Conservation (phyloP, 1,140 invertebrate species). For the Drosophila pruinosa region DNA sequence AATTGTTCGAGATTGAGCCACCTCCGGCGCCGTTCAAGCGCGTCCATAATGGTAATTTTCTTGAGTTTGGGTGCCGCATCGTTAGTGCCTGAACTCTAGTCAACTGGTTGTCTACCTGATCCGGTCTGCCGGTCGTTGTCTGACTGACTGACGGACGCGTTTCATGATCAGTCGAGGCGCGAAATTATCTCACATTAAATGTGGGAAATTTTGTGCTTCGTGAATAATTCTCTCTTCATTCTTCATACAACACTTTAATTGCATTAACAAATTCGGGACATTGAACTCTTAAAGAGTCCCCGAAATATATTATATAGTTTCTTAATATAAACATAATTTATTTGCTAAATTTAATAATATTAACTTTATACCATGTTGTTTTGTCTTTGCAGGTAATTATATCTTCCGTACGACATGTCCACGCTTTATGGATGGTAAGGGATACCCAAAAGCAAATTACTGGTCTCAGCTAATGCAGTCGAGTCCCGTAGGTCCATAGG, state of each 20-base stretch:
- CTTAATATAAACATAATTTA: constrained; percentile 10
- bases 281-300: background rate
- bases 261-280: background rate
- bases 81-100: constrained; percentile 28
- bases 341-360: constrained; percentile 21
- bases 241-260: constrained; percentile 5
- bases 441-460: background rate
- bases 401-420: background rate
- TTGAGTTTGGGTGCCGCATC: constrained; percentile 39
- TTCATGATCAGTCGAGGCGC: constrained; percentile 45
- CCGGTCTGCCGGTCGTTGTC: constrained; percentile 20
- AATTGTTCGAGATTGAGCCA: constrained; percentile 7
- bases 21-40: constrained; percentile 45
- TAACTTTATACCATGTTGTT: constrained; percentile 12
- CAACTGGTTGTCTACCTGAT: constrained; percentile 44
- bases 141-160: constrained; percentile 16
- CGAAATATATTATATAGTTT: background rate
- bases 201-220: constrained; percentile 50
- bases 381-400: constrained; percentile 61
- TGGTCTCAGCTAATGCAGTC: background rate
- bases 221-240: constrained; percentile 10
- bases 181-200: constrained; percentile 64
- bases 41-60: constrained; percentile 69
- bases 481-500: background rate
- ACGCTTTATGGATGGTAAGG: constrained; percentile 26